Evolutionary conservation across 2,888 invertebrate genomes (phyloP), one percentile per base, ranked within the genome.

Genomic region (Hemicrepidius hirtus): DNA sequence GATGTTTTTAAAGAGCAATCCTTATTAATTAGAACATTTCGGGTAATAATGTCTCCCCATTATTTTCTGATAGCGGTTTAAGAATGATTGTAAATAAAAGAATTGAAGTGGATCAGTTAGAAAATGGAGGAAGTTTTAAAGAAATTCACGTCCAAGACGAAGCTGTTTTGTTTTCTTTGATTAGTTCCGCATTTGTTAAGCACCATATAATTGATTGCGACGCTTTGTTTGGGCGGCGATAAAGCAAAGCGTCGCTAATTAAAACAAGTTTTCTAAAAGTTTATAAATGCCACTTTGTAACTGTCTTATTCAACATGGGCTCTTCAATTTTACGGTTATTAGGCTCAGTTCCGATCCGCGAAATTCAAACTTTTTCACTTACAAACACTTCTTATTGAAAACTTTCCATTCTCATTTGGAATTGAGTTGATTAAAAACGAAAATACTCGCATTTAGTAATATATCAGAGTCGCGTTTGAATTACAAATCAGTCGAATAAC

Each of bases 321-420:
- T 60, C 60, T 55, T 69, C 64, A 64, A 69, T 69, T 69, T 69
- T 64, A 69, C 64, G 69, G 64, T 64, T 64, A 69, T 69, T 69
- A 64, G 55, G 35, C 57, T 13, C 49, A 59, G 49, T 64, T 64
- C 46, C 20, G 55, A 70, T 46, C 53, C 20, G 41, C 24, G 44
- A 57, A 65, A 65, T 55, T 49, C 28, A 49, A 63, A 65, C 50
- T 65, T 65, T 65, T 65, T 65, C 65, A 65, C 65, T 65, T 65
- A 65, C 49, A 50, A 63, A 63, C 63, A 49, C 49, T 63, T 63
- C 41, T 63, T 53, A 63, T 63, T 63, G 63, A 63, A 63, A 62
- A 63, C 49, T 63, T 63, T 49, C 46, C 13, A 49, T 60, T 64
- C 49, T 35, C 37, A 55, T 46, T 67, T 57, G 32, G 20, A 16